Percentiles rank a stretch among this genome's conserved stretches.
Evolutionary conservation across 2,113 vertebrate genomes (phyloP).

Genomic region (Anguilla rostrata): DNA sequence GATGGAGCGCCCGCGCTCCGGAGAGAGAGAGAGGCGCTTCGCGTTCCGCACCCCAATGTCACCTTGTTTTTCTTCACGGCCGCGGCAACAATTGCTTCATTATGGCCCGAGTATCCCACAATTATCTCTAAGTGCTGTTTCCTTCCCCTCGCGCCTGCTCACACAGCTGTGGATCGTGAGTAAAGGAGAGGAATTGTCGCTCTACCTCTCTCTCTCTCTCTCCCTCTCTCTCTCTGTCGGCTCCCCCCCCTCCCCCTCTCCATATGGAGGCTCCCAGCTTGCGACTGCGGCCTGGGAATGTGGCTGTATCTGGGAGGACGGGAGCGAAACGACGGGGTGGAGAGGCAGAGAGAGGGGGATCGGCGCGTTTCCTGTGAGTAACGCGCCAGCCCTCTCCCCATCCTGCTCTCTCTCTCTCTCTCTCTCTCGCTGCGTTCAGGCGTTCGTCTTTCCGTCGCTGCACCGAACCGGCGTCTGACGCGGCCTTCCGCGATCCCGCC

Average conservation of each 20-base stretch:
- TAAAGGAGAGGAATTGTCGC: constrained; percentile 26
- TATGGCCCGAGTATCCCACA: constrained; percentile 62
- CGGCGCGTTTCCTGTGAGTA: constrained; percentile 27
- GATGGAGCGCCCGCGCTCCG: constrained; percentile 50
- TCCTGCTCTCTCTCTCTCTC: constrained; percentile 4
- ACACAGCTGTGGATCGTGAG: constrained; percentile 43
- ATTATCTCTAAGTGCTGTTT: constrained; percentile 61
- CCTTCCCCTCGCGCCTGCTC: constrained; percentile 46
- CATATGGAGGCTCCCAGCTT: background rate
- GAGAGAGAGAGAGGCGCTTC: constrained; percentile 28
- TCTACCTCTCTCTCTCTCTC: background rate
- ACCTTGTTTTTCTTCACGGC: constrained; percentile 32
- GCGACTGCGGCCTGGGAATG: background rate
- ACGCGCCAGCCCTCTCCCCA: constrained; percentile 17
- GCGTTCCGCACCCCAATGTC: constrained; percentile 46
- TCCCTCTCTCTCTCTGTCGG: too few species aligned
- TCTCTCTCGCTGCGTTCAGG: background rate
- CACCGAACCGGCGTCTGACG: too few species aligned
- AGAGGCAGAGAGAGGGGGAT: constrained; percentile 16
- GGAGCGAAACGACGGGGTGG: background rate
- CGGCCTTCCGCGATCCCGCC: too few species aligned
- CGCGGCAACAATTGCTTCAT: constrained; percentile 58
- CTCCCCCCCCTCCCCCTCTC: background rate
- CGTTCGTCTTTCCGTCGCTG: background rate
- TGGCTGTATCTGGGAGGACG: background rate